A percentile compares a stretch with the other conserved stretches of the same genome.
Conservation (phyloP, 2,797 vertebrate genomes). For the Schizopygopsis pylzovi region DNA sequence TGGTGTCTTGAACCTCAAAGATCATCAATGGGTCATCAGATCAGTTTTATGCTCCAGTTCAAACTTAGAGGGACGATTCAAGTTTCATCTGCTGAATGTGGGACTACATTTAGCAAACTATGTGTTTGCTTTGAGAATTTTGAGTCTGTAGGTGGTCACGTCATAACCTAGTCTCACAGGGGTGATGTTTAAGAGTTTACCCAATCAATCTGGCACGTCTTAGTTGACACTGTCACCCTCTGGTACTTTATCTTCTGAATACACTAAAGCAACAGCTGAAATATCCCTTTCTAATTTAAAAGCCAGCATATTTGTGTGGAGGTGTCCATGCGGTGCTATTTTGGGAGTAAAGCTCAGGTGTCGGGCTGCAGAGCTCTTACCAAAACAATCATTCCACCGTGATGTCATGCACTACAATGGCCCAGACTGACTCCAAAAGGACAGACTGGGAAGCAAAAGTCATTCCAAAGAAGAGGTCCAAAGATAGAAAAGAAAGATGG, state of each 20-base stretch:
- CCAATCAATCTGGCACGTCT: slow-evolving; percentile 2
- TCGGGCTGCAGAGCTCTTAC: slow-evolving; percentile 64
- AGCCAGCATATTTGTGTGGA: slow-evolving; percentile 48
- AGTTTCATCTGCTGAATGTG: not conserved
- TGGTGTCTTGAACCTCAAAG: slow-evolving; percentile 19
- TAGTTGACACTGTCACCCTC: not conserved
- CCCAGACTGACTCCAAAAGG: slow-evolving; percentile 57
- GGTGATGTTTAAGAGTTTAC: slow-evolving; percentile 14
- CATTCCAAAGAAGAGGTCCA: slow-evolving; percentile 1
- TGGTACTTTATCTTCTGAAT: slow-evolving; percentile 21
- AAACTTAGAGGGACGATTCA: not conserved
- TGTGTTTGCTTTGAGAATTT: slow-evolving; percentile 7
- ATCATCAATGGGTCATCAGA: slow-evolving; percentile 28
- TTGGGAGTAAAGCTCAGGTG: slow-evolving; percentile 66
- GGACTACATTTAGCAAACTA: slow-evolving; percentile 9
- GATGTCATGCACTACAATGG: slow-evolving; percentile 63
- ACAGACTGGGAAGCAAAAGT: slow-evolving; percentile 44
- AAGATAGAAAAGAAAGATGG: slow-evolving; percentile 27
- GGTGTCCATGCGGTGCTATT: slow-evolving; percentile 67
- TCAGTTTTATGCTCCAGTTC: not conserved
- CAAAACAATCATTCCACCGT: slow-evolving; percentile 69
- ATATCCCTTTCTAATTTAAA: slow-evolving; percentile 33
- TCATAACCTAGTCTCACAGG: not conserved
- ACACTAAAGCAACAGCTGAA: slow-evolving; percentile 16
- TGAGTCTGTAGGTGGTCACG: slow-evolving; percentile 35